Conservation (phyloP, 2,888 invertebrate species). For the Chaitophorus viminalis region DNA sequence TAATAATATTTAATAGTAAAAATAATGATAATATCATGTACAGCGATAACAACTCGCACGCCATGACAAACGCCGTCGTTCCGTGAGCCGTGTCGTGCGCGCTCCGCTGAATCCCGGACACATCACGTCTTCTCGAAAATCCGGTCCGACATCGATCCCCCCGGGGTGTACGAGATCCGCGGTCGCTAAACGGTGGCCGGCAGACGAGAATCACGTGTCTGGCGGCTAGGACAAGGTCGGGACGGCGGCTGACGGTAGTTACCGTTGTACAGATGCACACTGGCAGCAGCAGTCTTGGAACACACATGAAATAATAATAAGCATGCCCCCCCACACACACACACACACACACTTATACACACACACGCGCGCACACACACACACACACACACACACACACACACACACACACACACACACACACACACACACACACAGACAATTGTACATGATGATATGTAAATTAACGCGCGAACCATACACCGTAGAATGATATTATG, state of each 20-base stretch:
- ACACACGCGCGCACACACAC: no score
- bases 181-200: slow-evolving; percentile 6
- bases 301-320: not conserved
- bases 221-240: not conserved
- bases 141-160: not conserved
- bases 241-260: not conserved
- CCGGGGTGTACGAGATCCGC: not conserved
- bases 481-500: not conserved
- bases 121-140: not conserved
- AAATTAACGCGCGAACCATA: slow-evolving; percentile 14
- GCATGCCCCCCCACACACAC: slow-evolving; percentile 33
- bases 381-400: slow-evolving; percentile 17
- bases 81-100: no score
- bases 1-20: no score
- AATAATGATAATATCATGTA: no score
- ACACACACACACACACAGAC: slow-evolving; percentile 10
- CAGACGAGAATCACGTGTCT: slow-evolving; percentile 8
- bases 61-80: no score
- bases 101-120: not conserved
- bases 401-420: slow-evolving; percentile 32
- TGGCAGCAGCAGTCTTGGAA: not conserved
- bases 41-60: no score
- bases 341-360: slow-evolving; percentile 25
- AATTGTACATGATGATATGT: not conserved
- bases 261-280: no score